Conservation (phyloP, 2,888 invertebrate species). For the Ennomos quercinarius region DNA sequence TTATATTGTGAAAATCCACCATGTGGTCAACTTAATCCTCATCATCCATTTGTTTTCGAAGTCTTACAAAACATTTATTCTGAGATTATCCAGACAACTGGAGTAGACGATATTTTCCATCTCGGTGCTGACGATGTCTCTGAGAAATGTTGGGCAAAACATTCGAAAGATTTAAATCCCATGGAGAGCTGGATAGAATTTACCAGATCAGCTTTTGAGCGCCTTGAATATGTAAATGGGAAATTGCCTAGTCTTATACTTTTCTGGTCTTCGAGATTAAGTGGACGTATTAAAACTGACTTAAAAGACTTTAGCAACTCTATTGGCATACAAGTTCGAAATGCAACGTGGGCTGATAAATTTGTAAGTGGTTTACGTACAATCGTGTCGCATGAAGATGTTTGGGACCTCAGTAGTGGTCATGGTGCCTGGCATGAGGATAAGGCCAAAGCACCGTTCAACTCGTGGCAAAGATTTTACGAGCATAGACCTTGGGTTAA, state of each 20-base stretch:
- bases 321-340: constrained; percentile 83
- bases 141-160: constrained; percentile 89
- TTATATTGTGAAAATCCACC: constrained; percentile 91
- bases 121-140: constrained; percentile 92
- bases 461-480: constrained; percentile 94
- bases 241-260: constrained; percentile 61
- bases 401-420: constrained; percentile 94
- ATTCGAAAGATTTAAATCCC: constrained; percentile 87
- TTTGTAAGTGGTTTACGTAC: constrained; percentile 86
- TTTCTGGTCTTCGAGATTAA: constrained; percentile 62
- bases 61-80: constrained; percentile 89
- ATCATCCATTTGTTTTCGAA: constrained; percentile 88
- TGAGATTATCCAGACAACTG: constrained; percentile 90
- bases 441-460: constrained; percentile 91
- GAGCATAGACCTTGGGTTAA: constrained; percentile 89
- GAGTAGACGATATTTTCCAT: constrained; percentile 91
- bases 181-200: constrained; percentile 90
- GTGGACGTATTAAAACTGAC: constrained; percentile 57
- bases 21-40: constrained; percentile 92
- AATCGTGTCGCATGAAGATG: constrained; percentile 92
- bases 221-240: constrained; percentile 83
- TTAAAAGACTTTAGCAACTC: constrained; percentile 53
- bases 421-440: constrained; percentile 92
- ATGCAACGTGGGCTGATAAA: constrained; percentile 87
- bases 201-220: constrained; percentile 85